Base-by-base conservation (phyloP, 35 echinoderm and acorn worm genomes). In the Acanthaster planci region DNA sequence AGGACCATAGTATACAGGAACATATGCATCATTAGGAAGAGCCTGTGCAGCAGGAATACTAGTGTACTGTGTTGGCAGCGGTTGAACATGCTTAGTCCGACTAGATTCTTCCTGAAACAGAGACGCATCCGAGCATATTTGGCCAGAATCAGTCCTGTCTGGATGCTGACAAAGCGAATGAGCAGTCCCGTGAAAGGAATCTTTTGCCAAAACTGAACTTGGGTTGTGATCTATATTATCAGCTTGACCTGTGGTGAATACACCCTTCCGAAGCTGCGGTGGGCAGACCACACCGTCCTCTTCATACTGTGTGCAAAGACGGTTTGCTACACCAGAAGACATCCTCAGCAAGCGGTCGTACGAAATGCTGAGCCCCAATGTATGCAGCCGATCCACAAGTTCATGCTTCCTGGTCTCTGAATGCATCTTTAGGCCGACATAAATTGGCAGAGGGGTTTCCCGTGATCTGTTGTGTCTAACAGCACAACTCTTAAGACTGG, bases 151-250 rank as follows among this genome's bases (percentile, higher is more conserved):
- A 53, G 8, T 12, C 5, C 14, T 39, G 21, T 36, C 5, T 9
- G 82, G 88, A 77, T 86, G 86, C 52, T 88, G 77, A 8, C 56
- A 56, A 35, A 84, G 79, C 8, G 88, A 85, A 30, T 52, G 15
- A n/a, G n/a, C n/a, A n/a, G 92, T 93, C 7, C 92, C 79, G 80
- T 93, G 87, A 42, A 93, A 93, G 6, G 72, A 89, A 8, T 89
- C 86, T 53, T 82, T 92, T 42, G 90, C 47, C 60, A 81, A 89
- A 78, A 64, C 77, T 40, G 86, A 14, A 30, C 78, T 93, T 12
- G 86, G 86, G 53, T 93, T 93, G 31, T 93, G 86, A 55, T 89
- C 91, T 21, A 89, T 89, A 39, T 89, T 93, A 40, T 93, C 91
- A 7, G 89, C 86, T 89, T 79, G 86, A 8, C 55, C 86, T 54